Evolutionary conservation across 2,113 vertebrate genomes (phyloP).

Genomic region (Corapipo altera): DNA sequence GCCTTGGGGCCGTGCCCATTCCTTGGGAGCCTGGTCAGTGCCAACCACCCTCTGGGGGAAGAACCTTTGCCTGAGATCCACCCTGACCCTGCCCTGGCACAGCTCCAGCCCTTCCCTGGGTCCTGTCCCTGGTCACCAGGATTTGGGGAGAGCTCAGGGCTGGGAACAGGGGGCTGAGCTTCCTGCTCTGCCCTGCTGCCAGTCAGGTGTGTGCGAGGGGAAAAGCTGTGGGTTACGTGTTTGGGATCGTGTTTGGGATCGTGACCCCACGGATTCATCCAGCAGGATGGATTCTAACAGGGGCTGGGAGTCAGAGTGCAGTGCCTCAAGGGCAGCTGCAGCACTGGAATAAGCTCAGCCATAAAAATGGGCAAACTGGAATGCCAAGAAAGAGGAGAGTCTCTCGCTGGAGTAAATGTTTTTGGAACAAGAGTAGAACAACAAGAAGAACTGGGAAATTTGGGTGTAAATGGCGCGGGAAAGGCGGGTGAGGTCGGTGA

Average conservation of each 20-base stretch:
- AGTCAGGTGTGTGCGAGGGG: neutral
- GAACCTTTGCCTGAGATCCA: neutral
- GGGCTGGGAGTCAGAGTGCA: neutral
- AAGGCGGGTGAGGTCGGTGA: neutral
- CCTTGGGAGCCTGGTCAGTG: neutral
- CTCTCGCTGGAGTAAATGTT: neutral
- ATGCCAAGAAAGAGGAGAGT: neutral
- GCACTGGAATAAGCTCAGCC: neutral
- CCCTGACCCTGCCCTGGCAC: neutral
- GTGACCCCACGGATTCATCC: neutral
- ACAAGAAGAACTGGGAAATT: conserved; percentile 9
- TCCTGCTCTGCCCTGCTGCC: neutral
- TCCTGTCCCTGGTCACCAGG: neutral
- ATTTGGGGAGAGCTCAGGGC: neutral
- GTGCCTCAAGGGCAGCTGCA: neutral
- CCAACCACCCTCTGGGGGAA: neutral
- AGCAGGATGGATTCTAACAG: neutral
- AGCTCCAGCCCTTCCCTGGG: neutral
- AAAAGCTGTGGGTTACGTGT: neutral
- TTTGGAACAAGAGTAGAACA: neutral
- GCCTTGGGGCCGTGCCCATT: neutral
- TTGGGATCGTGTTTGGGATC: neutral
- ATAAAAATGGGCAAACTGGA: neutral
- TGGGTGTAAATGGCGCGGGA: neutral
- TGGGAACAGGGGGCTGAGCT: neutral